Conservation (phyloP, 2,888 invertebrate genomes). For the Leucophenga maculata region DNA sequence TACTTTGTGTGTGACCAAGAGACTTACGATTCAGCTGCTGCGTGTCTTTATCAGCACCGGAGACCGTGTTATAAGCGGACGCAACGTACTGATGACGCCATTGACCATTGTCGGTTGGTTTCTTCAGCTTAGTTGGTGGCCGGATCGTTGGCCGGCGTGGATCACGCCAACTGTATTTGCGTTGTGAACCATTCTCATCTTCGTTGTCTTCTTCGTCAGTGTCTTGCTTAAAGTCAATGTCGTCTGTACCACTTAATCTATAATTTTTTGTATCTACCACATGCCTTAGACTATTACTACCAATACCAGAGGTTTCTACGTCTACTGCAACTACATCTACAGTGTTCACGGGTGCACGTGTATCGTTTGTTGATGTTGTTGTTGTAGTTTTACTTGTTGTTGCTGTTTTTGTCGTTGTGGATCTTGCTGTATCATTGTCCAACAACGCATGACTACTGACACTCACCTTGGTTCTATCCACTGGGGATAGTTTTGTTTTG, state of each 20-base stretch:
- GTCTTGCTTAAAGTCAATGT: constrained; percentile 12
- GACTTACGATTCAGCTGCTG: constrained; percentile 24
- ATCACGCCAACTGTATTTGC: constrained; percentile 43
- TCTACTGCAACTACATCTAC: constrained; percentile 38
- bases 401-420: constrained; percentile 38
- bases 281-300: constrained; percentile 64
- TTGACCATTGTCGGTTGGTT: constrained; percentile 33
- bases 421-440: constrained; percentile 8
- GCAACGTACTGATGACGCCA: constrained; percentile 22
- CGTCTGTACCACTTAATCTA: constrained; percentile 47
- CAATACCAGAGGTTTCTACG: constrained; percentile 55
- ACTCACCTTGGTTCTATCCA: constrained; percentile 66
- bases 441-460: constrained; percentile 20
- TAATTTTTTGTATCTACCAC: constrained; percentile 50
- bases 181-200: constrained; percentile 15
- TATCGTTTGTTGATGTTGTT: constrained; percentile 32
- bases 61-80: neutral
- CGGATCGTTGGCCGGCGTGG: constrained; percentile 36
- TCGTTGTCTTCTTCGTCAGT: constrained; percentile 31
- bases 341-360: constrained; percentile 20
- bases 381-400: constrained; percentile 20
- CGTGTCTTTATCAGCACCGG: constrained; percentile 41
- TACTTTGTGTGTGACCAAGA: constrained; percentile 4
- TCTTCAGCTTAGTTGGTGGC: constrained; percentile 17
- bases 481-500: constrained; percentile 52